Evolutionary conservation across 2,797 vertebrate genomes (phyloP).

Genomic region (Diplodus sargus): DNA sequence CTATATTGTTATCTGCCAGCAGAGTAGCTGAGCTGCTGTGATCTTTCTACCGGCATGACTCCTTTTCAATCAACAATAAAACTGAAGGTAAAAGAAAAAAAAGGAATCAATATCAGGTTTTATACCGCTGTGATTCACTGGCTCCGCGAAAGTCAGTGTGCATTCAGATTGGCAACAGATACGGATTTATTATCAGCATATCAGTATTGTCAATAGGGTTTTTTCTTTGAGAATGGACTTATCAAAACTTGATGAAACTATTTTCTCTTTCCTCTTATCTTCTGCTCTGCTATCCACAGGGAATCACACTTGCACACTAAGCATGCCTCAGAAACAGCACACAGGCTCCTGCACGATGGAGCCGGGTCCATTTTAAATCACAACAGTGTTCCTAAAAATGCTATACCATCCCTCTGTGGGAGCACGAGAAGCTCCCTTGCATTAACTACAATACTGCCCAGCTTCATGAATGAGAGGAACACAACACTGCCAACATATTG

Average conservation of each 20-base stretch:
- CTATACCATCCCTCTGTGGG: conserved; percentile 5
- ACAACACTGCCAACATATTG: neutral
- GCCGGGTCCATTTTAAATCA: conserved; percentile 15
- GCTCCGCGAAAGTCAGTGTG: conserved; percentile 58
- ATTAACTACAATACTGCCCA: conserved; percentile 1
- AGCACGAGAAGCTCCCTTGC: neutral
- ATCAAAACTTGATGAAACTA: conserved; percentile 69
- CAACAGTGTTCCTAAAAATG: conserved; percentile 22
- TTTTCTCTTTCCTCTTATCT: conserved; percentile 46
- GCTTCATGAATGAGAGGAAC: neutral
- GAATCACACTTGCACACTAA: conserved; percentile 41
- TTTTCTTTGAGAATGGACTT: conserved; percentile 61
- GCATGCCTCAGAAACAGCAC: conserved; percentile 25
- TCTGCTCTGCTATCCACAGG: conserved; percentile 19
- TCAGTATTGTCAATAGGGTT: conserved; percentile 53
- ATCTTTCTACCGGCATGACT: conserved; percentile 63
- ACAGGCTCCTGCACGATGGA: conserved; percentile 15
- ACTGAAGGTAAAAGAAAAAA: conserved; percentile 64
- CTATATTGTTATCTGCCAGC: conserved; percentile 59
- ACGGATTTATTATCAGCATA: conserved; percentile 66
- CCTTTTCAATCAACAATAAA: conserved; percentile 71
- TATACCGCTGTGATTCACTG: conserved; percentile 60
- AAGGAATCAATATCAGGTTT: conserved; percentile 73
- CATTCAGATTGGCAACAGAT: conserved; percentile 55
- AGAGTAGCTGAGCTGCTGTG: conserved; percentile 53